Evolutionary conservation across 2,888 invertebrate genomes (phyloP).

Genomic region (Thymelicus sylvestris): DNA sequence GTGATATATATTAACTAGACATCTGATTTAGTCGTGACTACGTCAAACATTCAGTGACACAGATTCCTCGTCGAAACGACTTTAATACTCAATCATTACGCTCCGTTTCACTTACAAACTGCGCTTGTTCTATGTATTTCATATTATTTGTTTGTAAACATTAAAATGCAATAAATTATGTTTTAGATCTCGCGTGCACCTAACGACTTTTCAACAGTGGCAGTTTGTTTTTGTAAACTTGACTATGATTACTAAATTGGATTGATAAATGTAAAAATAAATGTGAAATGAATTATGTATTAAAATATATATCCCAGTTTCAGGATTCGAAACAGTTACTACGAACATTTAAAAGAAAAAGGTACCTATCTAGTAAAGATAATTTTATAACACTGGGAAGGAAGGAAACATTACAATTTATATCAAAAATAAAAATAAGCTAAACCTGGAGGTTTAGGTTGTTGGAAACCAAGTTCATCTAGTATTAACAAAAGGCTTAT

Average conservation of each 20-base stretch:
- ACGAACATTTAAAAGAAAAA: too few relatives aligned
- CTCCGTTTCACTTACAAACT: slow-evolving; percentile 23
- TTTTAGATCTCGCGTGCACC: neutral
- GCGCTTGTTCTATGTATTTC: neutral
- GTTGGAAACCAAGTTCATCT: too few relatives aligned
- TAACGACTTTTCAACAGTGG: neutral
- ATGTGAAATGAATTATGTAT: neutral
- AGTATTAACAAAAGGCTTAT: too few relatives aligned
- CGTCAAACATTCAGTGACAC: neutral
- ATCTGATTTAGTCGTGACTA: neutral
- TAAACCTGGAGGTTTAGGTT: too few relatives aligned
- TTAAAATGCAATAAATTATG: slow-evolving; percentile 18
- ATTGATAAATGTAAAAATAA: neutral
- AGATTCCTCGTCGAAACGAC: slow-evolving; percentile 3
- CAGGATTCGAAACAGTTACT: too few relatives aligned
- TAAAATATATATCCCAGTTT: too few relatives aligned
- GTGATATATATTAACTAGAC: too few relatives aligned
- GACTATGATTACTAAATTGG: neutral
- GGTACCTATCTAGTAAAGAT: too few relatives aligned
- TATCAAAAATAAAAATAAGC: too few relatives aligned
- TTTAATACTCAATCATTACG: slow-evolving; percentile 17
- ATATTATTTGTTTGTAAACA: slow-evolving; percentile 14
- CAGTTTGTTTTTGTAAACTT: neutral
- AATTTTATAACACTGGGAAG: too few relatives aligned
- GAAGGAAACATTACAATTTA: too few relatives aligned